phyloP scores from a whole-genome alignment of 2,888 invertebrate genomes.

The Sympetrum striolatum region DNA sequence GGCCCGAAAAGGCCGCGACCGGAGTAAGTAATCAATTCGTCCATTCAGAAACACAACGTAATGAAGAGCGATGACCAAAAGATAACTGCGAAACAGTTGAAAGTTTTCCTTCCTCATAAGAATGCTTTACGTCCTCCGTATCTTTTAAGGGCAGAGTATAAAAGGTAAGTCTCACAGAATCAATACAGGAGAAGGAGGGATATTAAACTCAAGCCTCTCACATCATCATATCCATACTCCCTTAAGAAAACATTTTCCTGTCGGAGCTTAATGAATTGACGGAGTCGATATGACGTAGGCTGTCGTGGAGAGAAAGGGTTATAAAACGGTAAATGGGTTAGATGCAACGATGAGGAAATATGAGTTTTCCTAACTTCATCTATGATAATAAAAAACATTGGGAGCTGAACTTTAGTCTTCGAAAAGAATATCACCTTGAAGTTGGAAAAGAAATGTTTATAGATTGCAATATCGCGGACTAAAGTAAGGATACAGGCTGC shows the following conservation, averaged over 20 bases:
- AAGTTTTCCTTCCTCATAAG: neutral
- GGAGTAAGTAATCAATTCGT: neutral
- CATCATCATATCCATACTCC: neutral
- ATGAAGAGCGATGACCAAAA: no score
- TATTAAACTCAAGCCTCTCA: neutral
- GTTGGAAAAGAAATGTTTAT: no score
- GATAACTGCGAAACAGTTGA: no score
- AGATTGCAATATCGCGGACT: no score
- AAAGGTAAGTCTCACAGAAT: neutral
- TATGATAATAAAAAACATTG: no score
- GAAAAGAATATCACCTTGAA: no score
- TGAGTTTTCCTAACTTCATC: no score
- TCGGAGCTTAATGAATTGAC: neutral
- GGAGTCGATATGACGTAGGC: neutral
- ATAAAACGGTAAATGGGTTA: neutral
- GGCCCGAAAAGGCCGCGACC: neutral
- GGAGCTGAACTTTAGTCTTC: no score
- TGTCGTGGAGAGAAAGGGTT: neutral
- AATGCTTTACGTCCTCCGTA: neutral
- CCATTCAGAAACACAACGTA: neutral
- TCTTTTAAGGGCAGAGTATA: neutral
- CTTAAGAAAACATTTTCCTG: neutral
- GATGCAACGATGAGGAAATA: no score
- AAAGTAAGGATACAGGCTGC: no score
- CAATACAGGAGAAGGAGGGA: neutral